Evolutionary conservation across 1,140 invertebrate genomes (phyloP).

Genomic region (Dinoponera quadriceps): DNA sequence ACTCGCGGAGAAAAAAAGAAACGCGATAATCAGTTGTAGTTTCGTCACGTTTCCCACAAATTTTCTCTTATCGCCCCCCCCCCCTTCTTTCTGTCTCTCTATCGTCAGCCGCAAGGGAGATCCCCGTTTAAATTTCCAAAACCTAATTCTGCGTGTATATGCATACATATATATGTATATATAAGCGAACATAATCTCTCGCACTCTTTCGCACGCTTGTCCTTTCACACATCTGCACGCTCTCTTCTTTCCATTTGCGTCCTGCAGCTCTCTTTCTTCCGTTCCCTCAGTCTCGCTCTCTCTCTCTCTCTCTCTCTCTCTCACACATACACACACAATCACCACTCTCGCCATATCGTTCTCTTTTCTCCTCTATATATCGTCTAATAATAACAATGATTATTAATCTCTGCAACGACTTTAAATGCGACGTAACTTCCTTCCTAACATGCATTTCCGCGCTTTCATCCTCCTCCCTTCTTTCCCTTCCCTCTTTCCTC

Average conservation of each 20-base stretch:
- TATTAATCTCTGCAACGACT: conserved; percentile 64
- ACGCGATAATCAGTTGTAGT: too few species aligned
- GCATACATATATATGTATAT: conserved; percentile 39
- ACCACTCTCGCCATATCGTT: conserved; percentile 18
- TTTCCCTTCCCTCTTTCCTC: background rate
- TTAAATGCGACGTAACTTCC: conserved; percentile 32
- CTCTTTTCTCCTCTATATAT: conserved; percentile 52
- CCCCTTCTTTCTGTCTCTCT: too few species aligned
- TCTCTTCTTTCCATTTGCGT: conserved; percentile 18
- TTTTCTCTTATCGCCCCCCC: too few species aligned
- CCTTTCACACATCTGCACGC: conserved; percentile 24
- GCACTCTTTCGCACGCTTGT: conserved; percentile 16
- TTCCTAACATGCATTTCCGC: conserved; percentile 4
- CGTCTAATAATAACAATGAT: conserved; percentile 71
- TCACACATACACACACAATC: background rate
- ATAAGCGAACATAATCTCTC: conserved; percentile 66
- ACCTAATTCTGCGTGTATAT: background rate
- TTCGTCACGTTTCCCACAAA: too few species aligned
- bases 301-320: conserved; percentile 1
- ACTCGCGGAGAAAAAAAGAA: too few species aligned
- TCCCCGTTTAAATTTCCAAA: background rate
- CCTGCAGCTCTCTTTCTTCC: conserved; percentile 6
- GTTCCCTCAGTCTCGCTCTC: conserved; percentile 3
- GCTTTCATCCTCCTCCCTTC: background rate
- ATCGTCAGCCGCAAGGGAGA: too few species aligned